Percentiles rank a stretch among this genome's conserved stretches.
Evolutionary conservation across 2,888 invertebrate genomes (phyloP).

Genomic region (Pachliopta kotzebuea): DNA sequence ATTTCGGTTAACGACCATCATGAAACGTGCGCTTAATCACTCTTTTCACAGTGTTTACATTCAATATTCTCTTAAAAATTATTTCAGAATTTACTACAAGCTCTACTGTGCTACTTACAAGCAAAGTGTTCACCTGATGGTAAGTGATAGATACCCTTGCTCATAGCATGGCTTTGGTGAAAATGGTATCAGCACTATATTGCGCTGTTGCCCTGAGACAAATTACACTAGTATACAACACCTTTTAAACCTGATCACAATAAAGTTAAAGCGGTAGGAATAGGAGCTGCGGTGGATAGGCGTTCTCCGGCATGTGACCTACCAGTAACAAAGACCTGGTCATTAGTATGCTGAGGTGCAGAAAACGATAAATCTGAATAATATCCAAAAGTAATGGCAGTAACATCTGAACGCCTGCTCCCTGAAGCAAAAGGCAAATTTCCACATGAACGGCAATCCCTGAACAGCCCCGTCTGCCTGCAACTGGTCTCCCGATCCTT

Average conservation of each 20-base stretch:
- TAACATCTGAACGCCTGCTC: conserved; percentile 15
- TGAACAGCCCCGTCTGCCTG: conserved; percentile 14
- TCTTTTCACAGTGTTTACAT: conserved; percentile 25
- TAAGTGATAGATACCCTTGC: no score
- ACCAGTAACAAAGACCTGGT: not conserved
- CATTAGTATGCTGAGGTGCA: not conserved
- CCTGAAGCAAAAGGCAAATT: conserved; percentile 20
- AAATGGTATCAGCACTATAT: no score
- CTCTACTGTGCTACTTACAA: no score
- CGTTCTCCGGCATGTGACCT: no score
- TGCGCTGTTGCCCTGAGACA: no score
- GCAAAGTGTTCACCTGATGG: no score
- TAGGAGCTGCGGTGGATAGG: no score
- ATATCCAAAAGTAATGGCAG: conserved; percentile 13
- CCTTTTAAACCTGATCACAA: no score
- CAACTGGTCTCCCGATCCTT: conserved; percentile 24
- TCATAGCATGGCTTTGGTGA: no score
- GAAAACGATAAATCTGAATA: conserved; percentile 8
- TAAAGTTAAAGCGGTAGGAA: no score
- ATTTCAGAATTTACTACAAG: no score
- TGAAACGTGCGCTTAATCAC: conserved; percentile 37
- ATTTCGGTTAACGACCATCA: conserved; percentile 38
- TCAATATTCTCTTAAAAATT: conserved; percentile 4
- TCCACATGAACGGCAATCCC: conserved; percentile 22
- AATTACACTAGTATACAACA: no score